These are phyloP conservation scores for Hemicordylus capensis DNA, from an alignment of 2,113 vertebrate genomes.

Conservation along the genomic window DNA sequence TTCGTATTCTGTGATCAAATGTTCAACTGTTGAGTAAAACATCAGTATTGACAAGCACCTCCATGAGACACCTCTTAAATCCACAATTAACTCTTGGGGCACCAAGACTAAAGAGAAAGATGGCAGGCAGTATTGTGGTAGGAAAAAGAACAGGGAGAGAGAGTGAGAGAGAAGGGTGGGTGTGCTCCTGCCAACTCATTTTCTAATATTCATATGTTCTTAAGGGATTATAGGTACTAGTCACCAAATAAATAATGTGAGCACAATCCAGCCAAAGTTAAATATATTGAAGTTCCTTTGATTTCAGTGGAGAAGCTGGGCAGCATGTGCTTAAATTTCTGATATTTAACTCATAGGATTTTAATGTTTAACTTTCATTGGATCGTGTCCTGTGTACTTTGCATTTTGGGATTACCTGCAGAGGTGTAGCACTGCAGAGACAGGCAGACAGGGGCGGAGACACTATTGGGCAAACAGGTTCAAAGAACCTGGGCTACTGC, in stretches of 20 bases:
- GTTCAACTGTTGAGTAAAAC: slow-evolving; percentile 4
- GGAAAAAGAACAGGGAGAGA: background rate
- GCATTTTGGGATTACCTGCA: background rate
- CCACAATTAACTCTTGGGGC: slow-evolving; percentile 11
- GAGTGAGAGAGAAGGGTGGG: too few relatives aligned
- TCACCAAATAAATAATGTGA: background rate
- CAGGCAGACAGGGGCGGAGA: too few relatives aligned
- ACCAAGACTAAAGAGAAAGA: background rate
- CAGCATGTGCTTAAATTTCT: background rate
- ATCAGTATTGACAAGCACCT: slow-evolving; percentile 1
- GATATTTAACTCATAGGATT: background rate
- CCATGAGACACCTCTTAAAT: background rate
- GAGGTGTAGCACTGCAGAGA: too few relatives aligned
- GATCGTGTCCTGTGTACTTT: background rate
- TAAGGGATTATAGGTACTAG: background rate
- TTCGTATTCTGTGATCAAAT: background rate
- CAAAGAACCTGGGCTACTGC: too few relatives aligned
- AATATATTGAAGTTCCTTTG: background rate
- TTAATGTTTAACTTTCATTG: background rate
- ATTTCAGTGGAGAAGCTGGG: background rate
- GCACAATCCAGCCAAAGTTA: background rate
- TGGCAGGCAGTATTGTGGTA: slow-evolving; percentile 26
- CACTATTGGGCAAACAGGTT: too few relatives aligned
- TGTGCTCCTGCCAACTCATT: background rate
- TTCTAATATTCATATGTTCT: background rate